Percentiles rank a stretch among this genome's conserved stretches.
phyloP scores from a whole-genome alignment of 2,888 invertebrate species.

The Macaria liturata region DNA sequence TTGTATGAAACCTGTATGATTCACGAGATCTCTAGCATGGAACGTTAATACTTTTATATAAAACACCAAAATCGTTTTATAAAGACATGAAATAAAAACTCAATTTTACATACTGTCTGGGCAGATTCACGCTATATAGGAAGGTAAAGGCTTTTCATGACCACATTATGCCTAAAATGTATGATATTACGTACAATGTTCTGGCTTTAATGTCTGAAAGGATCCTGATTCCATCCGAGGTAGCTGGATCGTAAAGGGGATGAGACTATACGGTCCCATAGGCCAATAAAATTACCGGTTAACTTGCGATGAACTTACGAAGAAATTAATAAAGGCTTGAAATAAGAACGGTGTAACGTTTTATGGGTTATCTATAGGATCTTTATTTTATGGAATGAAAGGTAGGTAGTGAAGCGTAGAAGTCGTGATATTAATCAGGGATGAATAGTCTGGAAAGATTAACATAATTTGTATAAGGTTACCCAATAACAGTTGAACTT shows the following conservation, averaged over 20 bases:
- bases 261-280: slow-evolving; percentile 16
- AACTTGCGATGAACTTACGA: slow-evolving; percentile 23
- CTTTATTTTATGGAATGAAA: neutral
- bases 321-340: slow-evolving; percentile 27
- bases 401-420: too few relatives aligned
- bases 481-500: too few relatives aligned
- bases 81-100: too few relatives aligned
- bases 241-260: slow-evolving; percentile 24
- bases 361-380: slow-evolving; percentile 12
- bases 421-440: too few relatives aligned
- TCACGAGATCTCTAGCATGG: too few relatives aligned
- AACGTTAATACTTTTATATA: too few relatives aligned
- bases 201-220: slow-evolving; percentile 19
- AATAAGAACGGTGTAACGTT: slow-evolving; percentile 19
- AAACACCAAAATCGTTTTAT: too few relatives aligned
- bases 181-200: slow-evolving; percentile 10
- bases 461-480: too few relatives aligned
- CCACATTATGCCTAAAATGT: slow-evolving; percentile 7
- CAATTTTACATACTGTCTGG: neutral
- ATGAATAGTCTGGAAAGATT: too few relatives aligned
- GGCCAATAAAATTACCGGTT: slow-evolving; percentile 17
- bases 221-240: slow-evolving; percentile 21
- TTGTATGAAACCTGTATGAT: too few relatives aligned
- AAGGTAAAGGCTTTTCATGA: slow-evolving; percentile 2
- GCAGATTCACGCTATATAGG: neutral